Evolutionary conservation across 2,797 vertebrate genomes (phyloP), one percentile per base, ranked within the genome.

Genomic region (Channallabes apus): DNA sequence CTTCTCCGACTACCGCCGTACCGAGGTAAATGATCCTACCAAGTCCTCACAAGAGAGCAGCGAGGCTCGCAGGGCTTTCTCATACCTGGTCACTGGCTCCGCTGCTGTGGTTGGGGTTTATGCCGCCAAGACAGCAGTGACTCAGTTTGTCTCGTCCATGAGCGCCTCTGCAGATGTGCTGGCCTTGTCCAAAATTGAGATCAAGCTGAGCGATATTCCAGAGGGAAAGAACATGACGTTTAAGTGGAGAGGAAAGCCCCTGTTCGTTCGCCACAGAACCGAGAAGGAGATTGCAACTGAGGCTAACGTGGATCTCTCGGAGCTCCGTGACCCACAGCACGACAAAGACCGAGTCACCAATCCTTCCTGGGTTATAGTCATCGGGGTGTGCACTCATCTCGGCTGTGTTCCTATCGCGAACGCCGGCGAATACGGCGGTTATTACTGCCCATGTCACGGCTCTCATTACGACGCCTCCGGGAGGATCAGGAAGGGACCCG

Each of bases 391-490:
- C 91, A 97, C 97, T 82, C 97, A 98, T 84, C 95, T 99, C 75
- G 97, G 97, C 51, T 98, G 97, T 1, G 96, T 97, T n/a, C 97
- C 97, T 84, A 98, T 99, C 14, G 94, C 97, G 64, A 97, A 98
- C n/a, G 94, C 97, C 0, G 97, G 98, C 22, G 97, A 99, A 61
- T 98, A 77, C 0, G 96, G 97, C 0, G 97, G 97, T 14, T 99
- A 97, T 91, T 98, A 97, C 90, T 99, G 97, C 91, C 97, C 97
- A 1, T 99, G 97, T 91, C 97, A 98, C 0, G 97, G 98, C 81
- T 99, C 97, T 67, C 97, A 99, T 92, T 99, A 99, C 0, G 98
- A 99, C 1, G 95, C 96, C 0, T 99, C 97, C 6, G 97, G 97
- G 71, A 95, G 97, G 88, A 98, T 98, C 89, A 94, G 97, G 78